Base-by-base conservation (phyloP, 2,113 vertebrate genomes). In the Hydrolagus affinis region DNA sequence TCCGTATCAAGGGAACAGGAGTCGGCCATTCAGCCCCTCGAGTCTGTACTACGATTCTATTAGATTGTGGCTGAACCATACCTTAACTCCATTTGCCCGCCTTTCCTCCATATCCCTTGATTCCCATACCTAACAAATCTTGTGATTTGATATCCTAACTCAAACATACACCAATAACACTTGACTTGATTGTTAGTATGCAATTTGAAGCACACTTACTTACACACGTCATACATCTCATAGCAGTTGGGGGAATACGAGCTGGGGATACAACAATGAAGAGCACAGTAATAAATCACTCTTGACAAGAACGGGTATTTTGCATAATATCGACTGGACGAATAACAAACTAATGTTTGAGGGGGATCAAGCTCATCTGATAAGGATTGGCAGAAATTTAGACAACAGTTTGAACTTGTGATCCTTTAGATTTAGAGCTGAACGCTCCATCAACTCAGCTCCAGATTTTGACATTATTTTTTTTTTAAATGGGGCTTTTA, bases 261-360 rank as follows among this genome's bases (percentile, higher is more conserved):
- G 59, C 77, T 30, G 21, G 19, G 17, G 57, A 80, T 80, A 12
- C 23, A 80, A 59, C 77, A 80, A 60, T 64, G 77, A 80, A 3
- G 23, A 62, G 23, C 57, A 60, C 59, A 28, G 77, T 80, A 80
- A 80, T 80, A 80, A 80, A 80, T 80, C 77, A 80, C 59, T 19
- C 23, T 25, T 80, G 77, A 80, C 60, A 68, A 32, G 25, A 8
- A 83, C 30, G 23, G 77, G 6, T 83, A 66, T 30, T 83, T 83
- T 66, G 28, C 77, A 83, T 66, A 83, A 32, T 83, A 83, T 83
- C 14, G 78, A 66, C 78, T 66, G 25, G 8, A 83, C 59, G 64
- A 80, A 15, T 32, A 14, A 73, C 59, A 80, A 59, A 7, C 1
- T 25, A 17, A n/a, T 64, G 59, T 80, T 80, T 60, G 59, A 62